Evolutionary conservation across 2,888 invertebrate species (phyloP), one percentile per base, ranked within the genome.

Genomic region (Matsumyia berberina): DNA sequence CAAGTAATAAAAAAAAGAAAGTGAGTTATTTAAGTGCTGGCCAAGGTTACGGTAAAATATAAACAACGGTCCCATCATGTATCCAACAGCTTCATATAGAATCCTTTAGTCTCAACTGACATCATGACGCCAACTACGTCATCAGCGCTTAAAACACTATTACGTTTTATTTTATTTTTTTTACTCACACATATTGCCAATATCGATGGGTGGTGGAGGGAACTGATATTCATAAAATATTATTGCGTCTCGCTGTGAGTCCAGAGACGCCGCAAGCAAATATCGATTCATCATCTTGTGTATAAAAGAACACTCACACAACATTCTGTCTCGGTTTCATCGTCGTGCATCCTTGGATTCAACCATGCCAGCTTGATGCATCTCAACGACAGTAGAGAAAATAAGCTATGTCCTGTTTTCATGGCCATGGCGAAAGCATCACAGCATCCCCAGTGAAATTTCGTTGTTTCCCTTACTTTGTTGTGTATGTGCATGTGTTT

Each of bases 271-370:
- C 60, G 64, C 57, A n/a, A 64, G n/a, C 37, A 64, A 70, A 64
- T 62, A 78, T 78, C 78, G 78, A 78, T 78, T 78, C 78, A 78
- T 64, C 39, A 70, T 49, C 76, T n/a, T 66, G 66, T 66, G 31
- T 29, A 35, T 17, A 29, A 49, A 24, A 1, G 12, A 24, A 33
- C 55, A 64, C 33, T 58, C 57, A 39, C 24, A 37, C 64, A 24
- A n/a, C 29, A 39, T 9, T 53, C 19, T 6, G 39, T 33, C 12
- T 37, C 62, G 55, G 46, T 31, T 55, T 78, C 17, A 39, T 70
- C 70, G 29, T 70, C 70, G 29, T 35, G 55, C 49, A 70, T 57
- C 46, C 62, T 66, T 72, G 49, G 57, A 39, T 42, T 29, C 42
- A 42, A 8, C 60, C 51, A 31, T 51, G 37, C 4, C 42, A 55